Percentiles rank a stretch among this genome's conserved stretches.
Evolutionary conservation across 2,797 vertebrate genomes (phyloP).

Genomic region (Sebastes taczanowskii): DNA sequence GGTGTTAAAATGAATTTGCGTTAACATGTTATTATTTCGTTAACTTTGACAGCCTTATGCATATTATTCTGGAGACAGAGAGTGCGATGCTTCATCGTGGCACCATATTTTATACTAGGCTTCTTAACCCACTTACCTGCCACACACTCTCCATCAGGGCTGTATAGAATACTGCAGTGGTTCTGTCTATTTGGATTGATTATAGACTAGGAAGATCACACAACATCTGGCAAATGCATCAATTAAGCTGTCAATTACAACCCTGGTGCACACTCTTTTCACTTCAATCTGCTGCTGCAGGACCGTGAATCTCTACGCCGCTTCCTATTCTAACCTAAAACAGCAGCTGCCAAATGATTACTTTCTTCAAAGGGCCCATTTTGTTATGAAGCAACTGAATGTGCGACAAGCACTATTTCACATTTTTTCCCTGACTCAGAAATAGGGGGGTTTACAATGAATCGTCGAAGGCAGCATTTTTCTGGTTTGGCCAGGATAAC

Average conservation of each 20-base stretch:
- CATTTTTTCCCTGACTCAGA: background rate
- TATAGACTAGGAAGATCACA: background rate
- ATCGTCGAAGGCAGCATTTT: background rate
- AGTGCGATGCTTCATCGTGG: no score
- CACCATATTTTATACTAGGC: background rate
- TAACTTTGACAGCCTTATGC: no score
- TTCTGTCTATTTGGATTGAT: background rate
- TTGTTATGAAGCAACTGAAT: background rate
- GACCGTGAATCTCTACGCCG: background rate
- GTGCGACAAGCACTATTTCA: background rate
- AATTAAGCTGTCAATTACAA: background rate
- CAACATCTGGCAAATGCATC: background rate
- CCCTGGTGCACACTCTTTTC: background rate
- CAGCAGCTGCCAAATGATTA: conserved; percentile 19
- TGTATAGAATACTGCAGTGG: background rate
- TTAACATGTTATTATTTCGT: no score
- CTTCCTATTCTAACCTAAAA: background rate
- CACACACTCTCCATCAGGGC: background rate
- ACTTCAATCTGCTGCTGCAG: background rate
- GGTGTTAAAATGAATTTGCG: no score
- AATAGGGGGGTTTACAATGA: background rate
- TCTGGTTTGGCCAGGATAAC: background rate
- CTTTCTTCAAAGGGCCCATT: background rate
- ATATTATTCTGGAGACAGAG: no score
- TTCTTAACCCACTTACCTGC: background rate